These are phyloP conservation scores for Arvicanthis niloticus DNA, from an alignment of 2,113 vertebrate species.

Conservation along the genomic window DNA sequence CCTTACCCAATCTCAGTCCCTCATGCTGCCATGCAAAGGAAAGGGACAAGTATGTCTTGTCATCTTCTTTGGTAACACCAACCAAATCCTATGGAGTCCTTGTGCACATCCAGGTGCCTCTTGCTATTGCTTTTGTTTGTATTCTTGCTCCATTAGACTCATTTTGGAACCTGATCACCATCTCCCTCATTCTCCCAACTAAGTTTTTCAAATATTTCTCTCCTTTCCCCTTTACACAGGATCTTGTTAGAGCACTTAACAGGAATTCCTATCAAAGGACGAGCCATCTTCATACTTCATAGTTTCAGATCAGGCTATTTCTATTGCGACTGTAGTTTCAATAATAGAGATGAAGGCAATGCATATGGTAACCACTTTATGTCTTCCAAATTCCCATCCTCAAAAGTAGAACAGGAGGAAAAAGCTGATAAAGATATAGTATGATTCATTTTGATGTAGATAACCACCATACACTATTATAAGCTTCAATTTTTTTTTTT, in stretches of 20 bases:
- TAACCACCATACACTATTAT: not conserved
- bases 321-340: constrained; percentile 4
- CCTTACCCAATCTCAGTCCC: not conserved
- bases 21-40: not conserved
- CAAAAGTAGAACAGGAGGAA: not conserved
- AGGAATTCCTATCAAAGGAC: not conserved
- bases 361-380: not conserved
- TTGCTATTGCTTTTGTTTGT: not conserved
- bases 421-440: not conserved
- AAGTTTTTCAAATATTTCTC: not conserved
- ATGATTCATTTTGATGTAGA: not conserved
- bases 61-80: not conserved
- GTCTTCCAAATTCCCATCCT: not conserved
- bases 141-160: not conserved
- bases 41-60: not conserved
- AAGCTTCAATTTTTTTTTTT: not conserved
- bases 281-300: not conserved
- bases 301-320: not conserved
- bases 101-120: not conserved
- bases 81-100: not conserved
- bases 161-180: not conserved
- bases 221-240: not conserved
- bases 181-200: not conserved
- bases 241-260: not conserved
- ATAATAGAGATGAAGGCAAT: not conserved